Evolutionary conservation across 2,797 vertebrate species (phyloP).

Genomic region (Pampus argenteus): DNA sequence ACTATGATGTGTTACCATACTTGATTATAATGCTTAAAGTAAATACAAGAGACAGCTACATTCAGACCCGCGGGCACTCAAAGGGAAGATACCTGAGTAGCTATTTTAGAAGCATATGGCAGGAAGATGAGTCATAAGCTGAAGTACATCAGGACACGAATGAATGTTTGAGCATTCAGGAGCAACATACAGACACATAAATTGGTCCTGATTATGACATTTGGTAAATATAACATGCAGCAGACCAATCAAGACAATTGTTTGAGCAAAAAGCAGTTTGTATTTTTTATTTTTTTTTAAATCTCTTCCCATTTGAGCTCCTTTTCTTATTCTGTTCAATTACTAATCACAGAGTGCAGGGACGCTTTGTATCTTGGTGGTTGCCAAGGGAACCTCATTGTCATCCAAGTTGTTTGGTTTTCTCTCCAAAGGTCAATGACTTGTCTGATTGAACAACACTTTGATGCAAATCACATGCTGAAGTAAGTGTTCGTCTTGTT

Average conservation of each 20-base stretch:
- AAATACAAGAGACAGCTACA: slow-evolving; percentile 29
- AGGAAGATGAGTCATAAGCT: slow-evolving; percentile 12
- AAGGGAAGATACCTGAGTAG: slow-evolving; percentile 14
- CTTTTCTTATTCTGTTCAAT: slow-evolving; percentile 28
- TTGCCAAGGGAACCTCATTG: slow-evolving; percentile 65
- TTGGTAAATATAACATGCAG: slow-evolving; percentile 4
- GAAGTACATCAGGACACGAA: neutral
- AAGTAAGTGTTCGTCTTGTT: slow-evolving; percentile 2
- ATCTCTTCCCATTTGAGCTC: slow-evolving; percentile 30
- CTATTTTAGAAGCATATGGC: slow-evolving; percentile 25
- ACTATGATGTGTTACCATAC: slow-evolving; percentile 47
- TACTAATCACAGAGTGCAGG: slow-evolving; percentile 58
- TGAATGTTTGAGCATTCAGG: neutral
- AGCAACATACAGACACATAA: slow-evolving; percentile 1
- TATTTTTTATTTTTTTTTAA: neutral
- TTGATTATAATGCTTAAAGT: slow-evolving; percentile 33
- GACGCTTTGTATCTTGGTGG: slow-evolving; percentile 46
- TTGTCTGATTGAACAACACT: slow-evolving; percentile 64
- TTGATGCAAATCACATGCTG: slow-evolving; percentile 58
- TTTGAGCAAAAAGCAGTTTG: slow-evolving; percentile 18
- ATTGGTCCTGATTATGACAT: slow-evolving; percentile 2
- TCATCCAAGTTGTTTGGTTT: slow-evolving; percentile 63
- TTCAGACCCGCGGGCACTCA: slow-evolving; percentile 2
- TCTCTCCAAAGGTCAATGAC: slow-evolving; percentile 67
- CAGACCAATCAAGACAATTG: slow-evolving; percentile 37